phyloP scores from a whole-genome alignment of 2,888 invertebrate genomes.

The Heteropelma amictum region DNA sequence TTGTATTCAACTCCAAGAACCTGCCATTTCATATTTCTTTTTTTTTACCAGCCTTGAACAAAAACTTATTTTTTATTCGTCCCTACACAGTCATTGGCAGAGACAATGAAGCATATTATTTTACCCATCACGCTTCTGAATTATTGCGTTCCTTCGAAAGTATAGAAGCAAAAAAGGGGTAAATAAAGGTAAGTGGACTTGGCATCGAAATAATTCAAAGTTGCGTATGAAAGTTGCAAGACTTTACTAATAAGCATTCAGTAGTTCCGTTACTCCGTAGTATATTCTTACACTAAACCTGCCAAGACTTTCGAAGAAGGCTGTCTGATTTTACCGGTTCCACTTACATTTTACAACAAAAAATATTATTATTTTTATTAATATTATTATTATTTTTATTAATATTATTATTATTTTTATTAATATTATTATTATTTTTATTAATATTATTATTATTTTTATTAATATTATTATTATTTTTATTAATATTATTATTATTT shows the following conservation, averaged over 20 bases:
- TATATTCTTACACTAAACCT: too few relatives aligned
- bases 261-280: too few relatives aligned
- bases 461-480: too few relatives aligned
- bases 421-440: too few relatives aligned
- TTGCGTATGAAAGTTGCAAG: not conserved
- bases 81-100: not conserved
- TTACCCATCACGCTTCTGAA: not conserved
- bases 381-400: too few relatives aligned
- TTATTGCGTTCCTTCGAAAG: constrained; percentile 1
- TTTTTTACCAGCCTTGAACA: not conserved
- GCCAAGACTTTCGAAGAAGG: too few relatives aligned
- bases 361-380: too few relatives aligned
- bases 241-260: not conserved
- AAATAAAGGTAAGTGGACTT: not conserved
- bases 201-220: not conserved
- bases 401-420: too few relatives aligned
- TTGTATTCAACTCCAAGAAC: not conserved
- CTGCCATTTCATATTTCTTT: not conserved
- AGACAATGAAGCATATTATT: not conserved
- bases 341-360: too few relatives aligned
- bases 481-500: too few relatives aligned
- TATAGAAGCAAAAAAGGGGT: not conserved
- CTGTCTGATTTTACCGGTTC: too few relatives aligned
- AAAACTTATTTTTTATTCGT: not conserved
- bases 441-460: too few relatives aligned